Percentiles rank a stretch among this genome's conserved stretches.
Evolutionary conservation across 1,140 invertebrate genomes (phyloP).

Genomic region (Pseudomyrmex sp.): DNA sequence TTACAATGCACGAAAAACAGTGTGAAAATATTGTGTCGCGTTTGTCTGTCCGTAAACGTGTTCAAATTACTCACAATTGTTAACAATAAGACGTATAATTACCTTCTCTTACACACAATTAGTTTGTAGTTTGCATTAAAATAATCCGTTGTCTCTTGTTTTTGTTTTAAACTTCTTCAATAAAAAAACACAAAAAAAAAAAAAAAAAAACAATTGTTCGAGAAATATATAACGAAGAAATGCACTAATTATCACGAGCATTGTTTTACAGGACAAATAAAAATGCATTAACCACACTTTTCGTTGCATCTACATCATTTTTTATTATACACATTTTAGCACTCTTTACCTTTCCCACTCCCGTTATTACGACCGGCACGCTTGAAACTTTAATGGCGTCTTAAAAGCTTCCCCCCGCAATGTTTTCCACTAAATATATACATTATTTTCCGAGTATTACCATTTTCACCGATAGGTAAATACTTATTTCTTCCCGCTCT

Average conservation of each 20-base stretch:
- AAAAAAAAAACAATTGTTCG: background rate
- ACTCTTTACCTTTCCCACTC: background rate
- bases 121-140: background rate
- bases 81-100: background rate
- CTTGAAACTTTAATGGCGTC: conserved; percentile 41
- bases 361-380: background rate
- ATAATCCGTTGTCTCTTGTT: background rate
- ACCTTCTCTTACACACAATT: background rate
- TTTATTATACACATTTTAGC: conserved; percentile 19
- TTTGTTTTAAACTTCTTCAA: background rate
- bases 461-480: background rate
- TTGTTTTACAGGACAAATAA: background rate
- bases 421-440: conserved; percentile 27
- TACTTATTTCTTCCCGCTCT: background rate
- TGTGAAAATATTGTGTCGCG: background rate
- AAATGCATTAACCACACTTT: conserved; percentile 13
- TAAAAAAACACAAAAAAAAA: too few species aligned
- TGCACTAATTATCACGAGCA: background rate
- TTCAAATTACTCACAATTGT: background rate
- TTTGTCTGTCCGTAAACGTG: background rate
- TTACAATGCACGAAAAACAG: background rate
- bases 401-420: conserved; percentile 18
- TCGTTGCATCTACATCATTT: conserved; percentile 5
- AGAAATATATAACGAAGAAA: background rate
- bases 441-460: background rate